Percentiles rank a stretch among this genome's conserved stretches.
These are phyloP conservation scores for Apeira syringaria DNA, from an alignment of 2,888 invertebrate species.

Conservation along the genomic window DNA sequence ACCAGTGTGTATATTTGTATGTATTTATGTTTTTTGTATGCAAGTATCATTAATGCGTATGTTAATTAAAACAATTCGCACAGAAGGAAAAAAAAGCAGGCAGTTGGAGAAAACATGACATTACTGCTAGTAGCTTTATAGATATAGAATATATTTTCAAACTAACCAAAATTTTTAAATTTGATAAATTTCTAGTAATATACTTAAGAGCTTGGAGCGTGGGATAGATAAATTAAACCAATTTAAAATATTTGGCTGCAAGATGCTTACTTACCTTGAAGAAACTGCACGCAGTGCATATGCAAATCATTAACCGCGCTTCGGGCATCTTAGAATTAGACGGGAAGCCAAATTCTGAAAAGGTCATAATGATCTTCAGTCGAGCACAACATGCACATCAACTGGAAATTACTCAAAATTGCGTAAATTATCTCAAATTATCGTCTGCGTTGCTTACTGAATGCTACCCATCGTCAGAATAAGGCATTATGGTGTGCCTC, in stretches of 20 bases:
- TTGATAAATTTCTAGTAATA: too few species aligned
- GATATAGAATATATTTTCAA: too few species aligned
- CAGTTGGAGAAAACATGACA: too few species aligned
- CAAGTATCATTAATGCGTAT: too few species aligned
- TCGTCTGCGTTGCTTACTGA: conserved; percentile 61
- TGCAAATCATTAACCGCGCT: conserved; percentile 40
- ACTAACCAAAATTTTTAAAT: too few species aligned
- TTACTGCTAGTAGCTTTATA: too few species aligned
- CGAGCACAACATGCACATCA: conserved; percentile 70
- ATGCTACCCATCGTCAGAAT: conserved; percentile 58
- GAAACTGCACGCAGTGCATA: conserved; percentile 22
- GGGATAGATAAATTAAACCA: conserved; percentile 21
- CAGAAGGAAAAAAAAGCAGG: too few species aligned
- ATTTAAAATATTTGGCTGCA: conserved; percentile 2
- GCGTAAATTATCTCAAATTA: conserved; percentile 79
- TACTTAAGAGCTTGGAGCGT: conserved; percentile 5
- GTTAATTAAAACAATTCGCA: too few species aligned
- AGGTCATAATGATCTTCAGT: conserved; percentile 56
- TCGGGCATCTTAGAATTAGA: conserved; percentile 39
- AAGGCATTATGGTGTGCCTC: conserved; percentile 54
- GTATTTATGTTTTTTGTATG: too few species aligned
- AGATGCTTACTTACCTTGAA: too few species aligned
- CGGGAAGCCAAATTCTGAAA: conserved; percentile 47
- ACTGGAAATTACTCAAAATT: conserved; percentile 72
- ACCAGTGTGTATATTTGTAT: too few species aligned